Percentiles rank a stretch among this genome's conserved stretches.
These are phyloP conservation scores for Oscheius sp. DNA, from an alignment of 2,888 invertebrate species.

Conservation along the genomic window DNA sequence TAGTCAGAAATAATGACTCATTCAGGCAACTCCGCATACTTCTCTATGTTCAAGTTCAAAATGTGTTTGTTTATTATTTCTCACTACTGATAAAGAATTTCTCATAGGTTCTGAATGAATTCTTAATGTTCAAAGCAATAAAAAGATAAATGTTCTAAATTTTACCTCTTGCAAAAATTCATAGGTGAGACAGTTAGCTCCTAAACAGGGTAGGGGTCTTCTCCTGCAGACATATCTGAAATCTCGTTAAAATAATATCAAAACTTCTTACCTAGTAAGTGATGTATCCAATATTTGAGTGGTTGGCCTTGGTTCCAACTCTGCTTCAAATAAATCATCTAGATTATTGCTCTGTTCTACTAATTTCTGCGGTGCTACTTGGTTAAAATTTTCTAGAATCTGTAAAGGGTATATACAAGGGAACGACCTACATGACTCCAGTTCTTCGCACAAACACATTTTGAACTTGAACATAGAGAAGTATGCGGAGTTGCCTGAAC, in stretches of 20 bases:
- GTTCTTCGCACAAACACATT: conserved; percentile 17
- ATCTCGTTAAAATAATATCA: not conserved
- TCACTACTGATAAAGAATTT: too few relatives aligned
- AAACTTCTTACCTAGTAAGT: not conserved
- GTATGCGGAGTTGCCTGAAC: conserved; percentile 9
- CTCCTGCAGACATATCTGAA: conserved; percentile 38
- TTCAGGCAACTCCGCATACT: conserved; percentile 8
- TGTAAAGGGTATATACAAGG: not conserved
- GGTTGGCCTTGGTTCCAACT: not conserved
- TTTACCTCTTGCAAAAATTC: conserved; percentile 33
- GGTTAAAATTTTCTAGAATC: not conserved
- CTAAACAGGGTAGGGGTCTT: conserved; percentile 31
- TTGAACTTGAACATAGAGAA: conserved; percentile 13
- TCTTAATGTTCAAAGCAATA: not conserved
- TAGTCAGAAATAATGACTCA: too few relatives aligned
- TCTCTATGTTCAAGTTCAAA: conserved; percentile 14
- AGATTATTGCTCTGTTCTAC: not conserved
- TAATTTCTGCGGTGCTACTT: not conserved
- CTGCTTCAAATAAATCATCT: not conserved
- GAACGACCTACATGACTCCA: conserved; percentile 31
- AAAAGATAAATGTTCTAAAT: not conserved
- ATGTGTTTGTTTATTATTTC: conserved; percentile 30
- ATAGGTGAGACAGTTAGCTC: conserved; percentile 29
- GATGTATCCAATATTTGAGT: conserved; percentile 19
- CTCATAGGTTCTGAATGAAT: too few relatives aligned